Evolutionary conservation across 2,113 vertebrate species (phyloP).

Genomic region (Cariama cristata): DNA sequence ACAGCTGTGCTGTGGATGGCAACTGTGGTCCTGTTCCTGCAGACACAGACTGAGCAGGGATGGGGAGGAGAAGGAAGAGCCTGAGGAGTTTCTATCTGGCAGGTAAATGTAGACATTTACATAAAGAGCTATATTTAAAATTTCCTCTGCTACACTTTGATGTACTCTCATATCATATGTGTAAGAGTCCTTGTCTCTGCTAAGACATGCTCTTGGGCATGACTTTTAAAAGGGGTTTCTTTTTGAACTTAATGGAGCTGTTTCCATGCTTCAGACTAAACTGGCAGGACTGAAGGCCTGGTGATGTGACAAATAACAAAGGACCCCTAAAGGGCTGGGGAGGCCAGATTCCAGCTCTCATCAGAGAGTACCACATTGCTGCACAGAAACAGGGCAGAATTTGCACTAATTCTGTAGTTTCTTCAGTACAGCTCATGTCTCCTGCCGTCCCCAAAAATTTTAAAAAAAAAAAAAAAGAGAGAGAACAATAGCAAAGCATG

Average conservation of each 20-base stretch:
- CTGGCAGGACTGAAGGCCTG: background rate
- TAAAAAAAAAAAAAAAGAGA: background rate
- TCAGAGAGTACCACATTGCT: background rate
- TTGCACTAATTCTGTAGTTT: slow-evolving; percentile 26
- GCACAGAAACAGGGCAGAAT: background rate
- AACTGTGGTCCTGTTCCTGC: background rate
- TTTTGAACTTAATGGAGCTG: background rate
- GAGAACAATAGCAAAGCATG: slow-evolving; percentile 20
- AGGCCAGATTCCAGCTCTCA: slow-evolving; percentile 3
- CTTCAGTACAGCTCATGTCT: background rate
- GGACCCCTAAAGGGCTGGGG: background rate
- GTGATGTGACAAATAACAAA: background rate
- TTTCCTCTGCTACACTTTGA: background rate
- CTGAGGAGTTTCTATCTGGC: background rate
- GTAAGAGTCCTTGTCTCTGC: background rate
- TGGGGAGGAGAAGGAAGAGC: background rate
- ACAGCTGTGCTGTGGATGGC: background rate
- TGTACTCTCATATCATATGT: background rate
- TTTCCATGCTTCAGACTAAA: background rate
- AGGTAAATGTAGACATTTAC: background rate
- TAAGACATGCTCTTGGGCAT: background rate
- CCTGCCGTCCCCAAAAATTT: background rate
- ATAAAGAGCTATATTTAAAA: background rate
- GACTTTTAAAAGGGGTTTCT: background rate
- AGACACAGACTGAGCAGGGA: background rate